Evolutionary conservation across 2,113 vertebrate genomes (phyloP).

Genomic region (Hyperopisus bebe): DNA sequence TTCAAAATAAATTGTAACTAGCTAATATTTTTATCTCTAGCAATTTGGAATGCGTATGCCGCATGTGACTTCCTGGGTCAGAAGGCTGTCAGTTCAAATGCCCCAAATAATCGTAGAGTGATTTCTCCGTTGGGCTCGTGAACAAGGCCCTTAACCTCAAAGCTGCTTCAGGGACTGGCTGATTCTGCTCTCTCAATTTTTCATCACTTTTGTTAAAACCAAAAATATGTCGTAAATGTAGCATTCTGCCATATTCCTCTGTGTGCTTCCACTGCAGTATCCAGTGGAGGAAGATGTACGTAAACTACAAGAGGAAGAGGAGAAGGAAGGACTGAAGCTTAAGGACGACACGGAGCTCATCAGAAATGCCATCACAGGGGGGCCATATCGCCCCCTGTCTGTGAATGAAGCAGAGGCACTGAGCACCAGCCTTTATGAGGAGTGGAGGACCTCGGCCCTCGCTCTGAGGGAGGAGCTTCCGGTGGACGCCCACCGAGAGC

Average conservation of each 20-base stretch:
- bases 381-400: constrained; percentile 62
- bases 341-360: constrained; percentile 56
- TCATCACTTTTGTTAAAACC: background rate
- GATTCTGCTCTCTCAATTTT: background rate
- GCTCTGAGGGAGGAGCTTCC: constrained; percentile 67
- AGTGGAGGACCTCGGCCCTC: constrained; percentile 67
- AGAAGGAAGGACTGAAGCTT: constrained; percentile 44
- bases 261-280: constrained; percentile 57
- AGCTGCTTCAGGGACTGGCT: background rate
- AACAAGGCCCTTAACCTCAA: background rate
- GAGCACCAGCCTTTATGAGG: constrained; percentile 60
- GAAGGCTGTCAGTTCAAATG: background rate
- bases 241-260: background rate
- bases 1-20: background rate
- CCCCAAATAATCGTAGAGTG: background rate
- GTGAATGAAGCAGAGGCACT: constrained; percentile 56
- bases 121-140: background rate
- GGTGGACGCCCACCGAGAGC: constrained; percentile 72
- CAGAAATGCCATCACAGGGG: constrained; percentile 78
- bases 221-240: background rate
- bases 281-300: constrained; percentile 60
- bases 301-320: constrained; percentile 49
- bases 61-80: background rate
- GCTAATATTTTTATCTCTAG: background rate
- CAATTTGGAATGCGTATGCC: background rate